Evolutionary conservation across 2,113 vertebrate genomes (phyloP), one percentile per base, ranked within the genome.

Genomic region (Dermatemys mawii): DNA sequence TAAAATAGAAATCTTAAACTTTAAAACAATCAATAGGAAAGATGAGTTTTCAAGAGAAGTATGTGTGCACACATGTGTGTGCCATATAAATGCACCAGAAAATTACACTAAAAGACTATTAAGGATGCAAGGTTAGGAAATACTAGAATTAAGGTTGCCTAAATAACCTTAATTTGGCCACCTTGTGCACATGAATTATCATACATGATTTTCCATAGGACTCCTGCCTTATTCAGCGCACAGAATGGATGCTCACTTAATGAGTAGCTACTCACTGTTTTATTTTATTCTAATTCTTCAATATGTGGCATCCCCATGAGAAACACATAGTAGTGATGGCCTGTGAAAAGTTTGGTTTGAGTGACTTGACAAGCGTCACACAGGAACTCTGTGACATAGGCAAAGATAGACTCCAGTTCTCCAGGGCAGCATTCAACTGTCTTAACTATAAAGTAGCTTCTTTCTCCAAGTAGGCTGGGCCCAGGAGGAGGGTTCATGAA

Each of bases 51-150:
- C 19, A 50, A 51, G 70, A 89, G 57, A 49, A 82, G 44, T 85
- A 70, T 21, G 67, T 21, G 12, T 9, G 46, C 4, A 5, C 21
- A 54, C 21, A 9, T 84, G 14, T n/a, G 16, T 54, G 81, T 82
- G 29, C 12, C 44, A 44, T 75, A 50, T 81, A 87, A 26, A 27
- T 75, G 41, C 38, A 41, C 41, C 73, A 46, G 26, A 76, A 76
- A 76, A 38, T 5, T 8, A 75, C 73, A 46, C 46, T 44, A 48
- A 84, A 94, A 78, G 32, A 81, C 4, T 50, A 55, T 17, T 38
- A 11, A 1, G 38, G 53, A 17, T 78, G 49, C 0, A 0, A 75
- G 13, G 26, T 41, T 26, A 75, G 41, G 24, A 44, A 75, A 46
- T 75, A 24, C 38, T 11, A 75, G 73, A 46, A 75, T 75, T 46